Percentiles rank a stretch among this genome's conserved stretches.
Evolutionary conservation across 2,797 vertebrate species (phyloP).

Genomic region (Sebastes trivittatus): DNA sequence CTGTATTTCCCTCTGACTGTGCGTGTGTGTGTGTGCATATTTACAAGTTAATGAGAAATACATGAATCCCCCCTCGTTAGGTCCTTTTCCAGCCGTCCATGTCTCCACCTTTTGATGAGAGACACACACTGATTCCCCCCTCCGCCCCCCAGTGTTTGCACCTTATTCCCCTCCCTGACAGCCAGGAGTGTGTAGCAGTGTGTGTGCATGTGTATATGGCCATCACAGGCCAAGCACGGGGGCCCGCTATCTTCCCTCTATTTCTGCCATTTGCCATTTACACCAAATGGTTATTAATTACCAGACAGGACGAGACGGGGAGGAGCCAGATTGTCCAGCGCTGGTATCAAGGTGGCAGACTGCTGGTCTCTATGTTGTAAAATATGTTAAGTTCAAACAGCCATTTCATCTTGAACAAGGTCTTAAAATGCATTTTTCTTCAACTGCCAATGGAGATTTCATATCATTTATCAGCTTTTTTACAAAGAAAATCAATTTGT

Average conservation of each 20-base stretch:
- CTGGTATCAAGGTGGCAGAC: neutral
- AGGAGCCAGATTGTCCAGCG: neutral
- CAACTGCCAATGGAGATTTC: neutral
- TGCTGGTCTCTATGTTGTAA: neutral
- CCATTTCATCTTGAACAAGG: neutral
- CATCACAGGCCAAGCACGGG: conserved; percentile 7
- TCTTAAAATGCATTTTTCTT: neutral
- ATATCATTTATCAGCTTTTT: neutral
- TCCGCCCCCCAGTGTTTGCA: neutral
- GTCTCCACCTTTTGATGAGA: conserved; percentile 31
- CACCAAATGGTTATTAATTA: conserved; percentile 95
- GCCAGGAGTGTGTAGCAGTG: neutral
- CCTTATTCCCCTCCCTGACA: conserved; percentile 5
- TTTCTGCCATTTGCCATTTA: conserved; percentile 84
- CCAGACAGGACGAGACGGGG: conserved; percentile 67
- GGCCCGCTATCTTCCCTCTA: neutral
- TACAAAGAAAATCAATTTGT: neutral
- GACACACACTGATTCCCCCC: neutral
- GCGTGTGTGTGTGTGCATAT: neutral
- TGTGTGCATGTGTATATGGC: neutral
- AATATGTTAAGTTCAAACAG: neutral
- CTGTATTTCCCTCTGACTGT: neutral
- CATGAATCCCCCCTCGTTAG: conserved; percentile 11
- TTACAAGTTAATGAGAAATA: conserved; percentile 15
- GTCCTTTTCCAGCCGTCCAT: neutral